These are phyloP conservation scores for Ochlodes sylvanus DNA, from an alignment of 2,888 invertebrate genomes.

Conservation along the genomic window DNA sequence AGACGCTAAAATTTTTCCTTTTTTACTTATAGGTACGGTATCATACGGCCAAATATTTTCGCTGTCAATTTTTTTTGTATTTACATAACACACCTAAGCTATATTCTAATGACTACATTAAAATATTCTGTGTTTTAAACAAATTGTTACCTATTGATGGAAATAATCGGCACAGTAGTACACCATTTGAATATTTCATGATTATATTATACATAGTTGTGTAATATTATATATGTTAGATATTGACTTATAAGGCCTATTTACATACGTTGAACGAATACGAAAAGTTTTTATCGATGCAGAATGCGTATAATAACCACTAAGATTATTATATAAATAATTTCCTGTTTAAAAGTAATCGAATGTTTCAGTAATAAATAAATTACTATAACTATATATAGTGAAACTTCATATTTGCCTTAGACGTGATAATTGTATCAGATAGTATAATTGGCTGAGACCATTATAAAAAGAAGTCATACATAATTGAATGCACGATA, in stretches of 20 bases:
- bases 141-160: background rate
- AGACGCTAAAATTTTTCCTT: background rate
- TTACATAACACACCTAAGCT: too few relatives aligned
- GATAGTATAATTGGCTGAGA: background rate
- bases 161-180: background rate
- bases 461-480: background rate
- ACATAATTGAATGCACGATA: background rate
- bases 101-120: too few relatives aligned
- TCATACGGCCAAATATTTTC: too few relatives aligned
- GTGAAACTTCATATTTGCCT: slow-evolving; percentile 1
- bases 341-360: slow-evolving; percentile 10
- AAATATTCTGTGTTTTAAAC: background rate
- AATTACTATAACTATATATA: background rate
- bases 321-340: background rate
- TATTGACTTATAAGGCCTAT: background rate
- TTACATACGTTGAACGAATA: background rate
- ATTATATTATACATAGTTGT: too few relatives aligned
- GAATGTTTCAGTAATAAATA: background rate
- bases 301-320: slow-evolving; percentile 6
- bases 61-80: too few relatives aligned
- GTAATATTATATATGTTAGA: background rate
- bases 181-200: too few relatives aligned
- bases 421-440: slow-evolving; percentile 2
- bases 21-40: background rate
- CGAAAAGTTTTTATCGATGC: background rate